Evolutionary conservation across 2,797 vertebrate genomes (phyloP).

Genomic region (Protosalanx chinensis): DNA sequence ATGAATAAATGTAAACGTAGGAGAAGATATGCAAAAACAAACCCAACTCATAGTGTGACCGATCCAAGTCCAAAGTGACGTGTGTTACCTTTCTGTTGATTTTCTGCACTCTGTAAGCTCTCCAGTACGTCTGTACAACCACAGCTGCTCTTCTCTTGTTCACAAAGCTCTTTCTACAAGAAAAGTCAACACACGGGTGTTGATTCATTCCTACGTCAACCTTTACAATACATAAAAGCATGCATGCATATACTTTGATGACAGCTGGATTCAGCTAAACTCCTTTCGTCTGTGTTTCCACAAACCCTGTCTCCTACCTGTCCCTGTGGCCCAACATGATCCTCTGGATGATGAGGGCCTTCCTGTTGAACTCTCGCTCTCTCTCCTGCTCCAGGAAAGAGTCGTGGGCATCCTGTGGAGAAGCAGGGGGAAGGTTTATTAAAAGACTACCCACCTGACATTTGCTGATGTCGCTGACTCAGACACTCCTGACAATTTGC

Average conservation of each 20-base stretch:
- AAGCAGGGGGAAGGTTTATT: not conserved
- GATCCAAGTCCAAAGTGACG: not conserved
- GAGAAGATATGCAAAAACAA: not conserved
- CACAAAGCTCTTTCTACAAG: conserved; percentile 80
- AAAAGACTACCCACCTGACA: not conserved
- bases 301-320: conserved; percentile 70
- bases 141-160: conserved; percentile 77
- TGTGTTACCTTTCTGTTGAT: conserved; percentile 71
- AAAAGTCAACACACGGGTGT: not conserved
- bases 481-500: too few relatives aligned
- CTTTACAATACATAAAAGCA: not conserved
- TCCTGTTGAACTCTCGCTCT: conserved; percentile 72
- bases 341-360: conserved; percentile 84
- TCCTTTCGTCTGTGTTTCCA: not conserved
- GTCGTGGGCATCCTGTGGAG: conserved; percentile 82
- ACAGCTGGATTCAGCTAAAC: not conserved
- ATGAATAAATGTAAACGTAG: too few relatives aligned
- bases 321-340: conserved; percentile 80
- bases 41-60: not conserved
- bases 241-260: not conserved
- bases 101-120: conserved; percentile 65
- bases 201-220: not conserved
- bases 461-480: too few relatives aligned
- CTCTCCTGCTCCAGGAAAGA: conserved; percentile 77
- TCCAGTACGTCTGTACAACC: conserved; percentile 84